phyloP scores from a whole-genome alignment of 2,797 vertebrate genomes.

The Percopsis omiscomaycus region DNA sequence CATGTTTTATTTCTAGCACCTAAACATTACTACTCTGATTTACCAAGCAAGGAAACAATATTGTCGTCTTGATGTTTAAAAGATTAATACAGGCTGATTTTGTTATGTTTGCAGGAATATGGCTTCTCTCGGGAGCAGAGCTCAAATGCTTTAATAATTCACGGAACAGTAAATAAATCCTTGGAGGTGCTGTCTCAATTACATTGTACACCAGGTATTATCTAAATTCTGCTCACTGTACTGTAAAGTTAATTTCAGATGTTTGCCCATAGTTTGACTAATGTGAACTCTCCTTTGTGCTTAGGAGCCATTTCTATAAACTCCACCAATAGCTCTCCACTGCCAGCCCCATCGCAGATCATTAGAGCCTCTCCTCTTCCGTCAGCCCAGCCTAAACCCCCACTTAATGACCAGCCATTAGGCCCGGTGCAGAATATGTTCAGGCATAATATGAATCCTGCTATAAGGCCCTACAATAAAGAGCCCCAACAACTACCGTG shows the following conservation, averaged over 20 bases:
- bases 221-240: not conserved
- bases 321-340: not conserved
- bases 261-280: not conserved
- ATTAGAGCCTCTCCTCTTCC: slow-evolving; percentile 53
- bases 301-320: slow-evolving; percentile 27
- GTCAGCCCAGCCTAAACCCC: slow-evolving; percentile 33
- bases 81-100: too few species aligned
- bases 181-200: slow-evolving; percentile 66
- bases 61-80: too few species aligned
- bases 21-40: too few species aligned
- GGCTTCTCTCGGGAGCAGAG: slow-evolving; percentile 77
- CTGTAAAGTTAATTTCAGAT: not conserved
- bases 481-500: not conserved
- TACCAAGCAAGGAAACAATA: too few species aligned
- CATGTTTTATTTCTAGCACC: too few species aligned
- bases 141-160: slow-evolving; percentile 77
- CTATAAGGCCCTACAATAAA: slow-evolving; percentile 11
- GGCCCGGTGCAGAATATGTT: slow-evolving; percentile 31
- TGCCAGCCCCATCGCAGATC: slow-evolving; percentile 36
- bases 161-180: slow-evolving; percentile 73
- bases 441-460: slow-evolving; percentile 1
- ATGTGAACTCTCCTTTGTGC: slow-evolving; percentile 18
- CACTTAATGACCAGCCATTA: slow-evolving; percentile 21
- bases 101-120: slow-evolving; percentile 58
- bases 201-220: slow-evolving; percentile 48